Evolutionary conservation across 2,113 vertebrate genomes (phyloP).

Genomic region (Arizona elegans): DNA sequence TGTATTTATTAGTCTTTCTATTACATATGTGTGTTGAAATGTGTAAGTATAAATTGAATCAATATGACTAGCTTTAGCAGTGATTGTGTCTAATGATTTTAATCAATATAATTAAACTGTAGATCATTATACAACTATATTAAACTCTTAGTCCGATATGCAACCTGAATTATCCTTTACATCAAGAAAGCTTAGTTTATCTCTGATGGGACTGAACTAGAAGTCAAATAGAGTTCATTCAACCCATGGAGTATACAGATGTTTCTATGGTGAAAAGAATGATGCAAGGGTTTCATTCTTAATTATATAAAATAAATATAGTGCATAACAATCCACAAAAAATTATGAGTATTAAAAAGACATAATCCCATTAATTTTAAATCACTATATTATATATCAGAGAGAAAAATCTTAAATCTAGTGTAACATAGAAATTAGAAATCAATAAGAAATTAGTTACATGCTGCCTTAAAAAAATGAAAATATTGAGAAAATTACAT

Average conservation of each 20-base stretch:
- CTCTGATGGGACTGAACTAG: constrained; percentile 31
- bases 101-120: neutral
- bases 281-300: constrained; percentile 3
- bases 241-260: constrained; percentile 33
- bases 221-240: constrained; percentile 51
- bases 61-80: neutral
- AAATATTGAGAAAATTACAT: neutral
- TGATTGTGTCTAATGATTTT: neutral
- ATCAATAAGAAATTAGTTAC: neutral
- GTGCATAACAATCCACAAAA: neutral
- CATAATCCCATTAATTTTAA: neutral
- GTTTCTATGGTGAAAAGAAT: constrained; percentile 1
- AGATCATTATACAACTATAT: neutral
- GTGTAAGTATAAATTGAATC: constrained; percentile 13
- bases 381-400: neutral
- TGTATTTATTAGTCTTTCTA: neutral
- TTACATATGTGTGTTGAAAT: neutral
- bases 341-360: neutral
- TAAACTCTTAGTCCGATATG: neutral
- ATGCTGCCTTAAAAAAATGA: neutral
- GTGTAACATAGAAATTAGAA: neutral
- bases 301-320: neutral
- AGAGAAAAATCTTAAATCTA: neutral
- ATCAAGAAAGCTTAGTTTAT: constrained; percentile 37
- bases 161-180: constrained; percentile 11